Evolutionary conservation across 2,797 vertebrate species (phyloP), one percentile per base, ranked within the genome.

Genomic region (Liparis tanakae): DNA sequence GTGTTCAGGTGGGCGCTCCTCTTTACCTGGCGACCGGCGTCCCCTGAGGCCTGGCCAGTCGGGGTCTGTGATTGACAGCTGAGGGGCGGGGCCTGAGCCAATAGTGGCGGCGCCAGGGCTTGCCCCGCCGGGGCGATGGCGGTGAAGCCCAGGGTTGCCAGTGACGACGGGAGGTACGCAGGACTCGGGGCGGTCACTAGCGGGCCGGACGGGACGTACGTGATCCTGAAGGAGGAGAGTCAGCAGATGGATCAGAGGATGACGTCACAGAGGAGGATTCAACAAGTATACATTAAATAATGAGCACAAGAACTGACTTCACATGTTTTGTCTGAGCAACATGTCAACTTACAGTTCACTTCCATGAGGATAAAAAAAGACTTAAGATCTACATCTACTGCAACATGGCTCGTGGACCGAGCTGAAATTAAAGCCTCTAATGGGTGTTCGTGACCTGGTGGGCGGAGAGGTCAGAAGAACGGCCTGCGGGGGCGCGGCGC

Each of bases 381-480:
- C 34, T 79, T 71, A 30, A 30, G 25, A 15, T 65, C 10, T 55
- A 15, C 12, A 8, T 46, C 53, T 10, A 48, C 30, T 59, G 44
- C 18, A 57, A 51, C 48, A 37, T 64, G 62, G 59, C 30, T 50
- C 36, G 14, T 22, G 13, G 53, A 41, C 67, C 44, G 10, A n/a
- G 64, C 67, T 60, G 37, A 44, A 33, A 41, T 2, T 1, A 6
- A 67, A 57, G 36, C 3, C 17, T 7, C 10, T 34, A 51, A 33
- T 3, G 55, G 64, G 71, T 74, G 66, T 66, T 55, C 62, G 59
- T 72, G 87, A 97, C 96, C 96, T 96, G 85, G 96, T 96, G 87
- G 96, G 96, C 0, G 96, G 95, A 20, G 96, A 94, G 67, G 96
- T 96, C 87, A 98, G 87, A 17, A 98, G 88, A 78, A 97, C 95